Base-by-base conservation (phyloP, 2,888 invertebrate genomes). In the Xylocampa areola region DNA sequence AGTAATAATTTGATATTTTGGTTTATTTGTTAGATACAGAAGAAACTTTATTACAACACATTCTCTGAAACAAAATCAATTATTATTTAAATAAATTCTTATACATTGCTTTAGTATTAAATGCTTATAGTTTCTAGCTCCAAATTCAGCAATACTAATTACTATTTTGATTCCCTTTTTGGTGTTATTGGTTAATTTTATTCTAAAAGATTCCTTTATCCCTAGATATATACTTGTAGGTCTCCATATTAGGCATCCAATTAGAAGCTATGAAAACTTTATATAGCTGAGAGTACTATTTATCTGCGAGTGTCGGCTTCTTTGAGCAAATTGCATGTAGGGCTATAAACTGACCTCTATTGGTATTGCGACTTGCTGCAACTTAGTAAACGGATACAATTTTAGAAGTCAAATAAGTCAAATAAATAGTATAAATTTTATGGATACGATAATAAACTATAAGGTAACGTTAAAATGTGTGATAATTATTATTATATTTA, bases 251-350 rank as follows among this genome's bases (percentile, higher is more conserved):
- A 82, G 81, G 79, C 51, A 80, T 83, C 82, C 82, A 87, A 88
- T 88, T 88, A 85, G 82, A 79, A 74, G 83, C 81, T 80, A 86
- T 87, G 81, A 86, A 84, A 80, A 81, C 80, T 86, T 83, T 85
- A 85, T 86, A 83, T 70, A 78, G 71, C 54, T 73, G 67, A 76
- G 73, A 75, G 68, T 73, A 79, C 76, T 82, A 84, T 85, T 83
- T 81, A 85, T 86, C 81, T 79, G 82, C 80, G 69, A 79, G 74
- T 76, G 87, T 82, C 88, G 88, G 89, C 85, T 71, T 82, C 84
- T 86, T 86, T 86, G 84, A 81, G 77, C 78, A 87, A 86, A 89
- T 89, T 85, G 88, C 85, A 77, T 81, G 77, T 74, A 71, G 73
- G 78, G 82, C 85, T 76, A 83, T 89, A 88, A 87, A 85, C 70